Conservation (phyloP, 2,113 vertebrate species). For the Crypturellus undulatus region DNA sequence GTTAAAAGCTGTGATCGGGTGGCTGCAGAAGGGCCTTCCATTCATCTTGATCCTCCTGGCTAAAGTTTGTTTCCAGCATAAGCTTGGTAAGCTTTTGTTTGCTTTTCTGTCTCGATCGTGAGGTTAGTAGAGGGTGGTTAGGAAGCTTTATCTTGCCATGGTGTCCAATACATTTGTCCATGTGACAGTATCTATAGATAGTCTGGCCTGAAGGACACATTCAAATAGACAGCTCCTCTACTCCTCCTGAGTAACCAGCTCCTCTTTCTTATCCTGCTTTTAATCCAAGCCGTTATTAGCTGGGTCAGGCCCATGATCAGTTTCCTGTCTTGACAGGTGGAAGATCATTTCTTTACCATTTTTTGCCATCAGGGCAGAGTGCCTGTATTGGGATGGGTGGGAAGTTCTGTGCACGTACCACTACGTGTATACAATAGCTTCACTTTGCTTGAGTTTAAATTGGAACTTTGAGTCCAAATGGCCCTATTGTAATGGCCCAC, state of each 20-base stretch:
- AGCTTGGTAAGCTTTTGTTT: conserved; percentile 83
- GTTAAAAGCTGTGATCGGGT: conserved; percentile 89
- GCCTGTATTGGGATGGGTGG: background rate
- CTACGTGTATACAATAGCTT: background rate
- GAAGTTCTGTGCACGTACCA: background rate
- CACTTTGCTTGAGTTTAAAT: background rate
- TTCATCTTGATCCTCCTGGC: conserved; percentile 96
- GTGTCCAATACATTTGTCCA: background rate
- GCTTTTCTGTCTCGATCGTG: background rate
- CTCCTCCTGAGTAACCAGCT: background rate
- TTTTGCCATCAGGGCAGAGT: background rate
- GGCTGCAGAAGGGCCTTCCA: conserved; percentile 96
- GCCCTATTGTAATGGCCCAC: background rate
- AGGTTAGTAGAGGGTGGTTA: background rate
- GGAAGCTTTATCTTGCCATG: background rate
- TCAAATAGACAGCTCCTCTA: background rate
- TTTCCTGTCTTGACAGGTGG: background rate
- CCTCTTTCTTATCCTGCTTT: background rate
- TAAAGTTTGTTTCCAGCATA: conserved; percentile 98
- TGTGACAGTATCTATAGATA: background rate
- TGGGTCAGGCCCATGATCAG: background rate
- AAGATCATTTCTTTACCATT: background rate
- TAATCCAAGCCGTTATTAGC: background rate
- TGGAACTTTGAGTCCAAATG: background rate
- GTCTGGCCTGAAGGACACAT: background rate